phyloP scores from a whole-genome alignment of 2,797 vertebrate genomes.

The Gambelia wislizenii region DNA sequence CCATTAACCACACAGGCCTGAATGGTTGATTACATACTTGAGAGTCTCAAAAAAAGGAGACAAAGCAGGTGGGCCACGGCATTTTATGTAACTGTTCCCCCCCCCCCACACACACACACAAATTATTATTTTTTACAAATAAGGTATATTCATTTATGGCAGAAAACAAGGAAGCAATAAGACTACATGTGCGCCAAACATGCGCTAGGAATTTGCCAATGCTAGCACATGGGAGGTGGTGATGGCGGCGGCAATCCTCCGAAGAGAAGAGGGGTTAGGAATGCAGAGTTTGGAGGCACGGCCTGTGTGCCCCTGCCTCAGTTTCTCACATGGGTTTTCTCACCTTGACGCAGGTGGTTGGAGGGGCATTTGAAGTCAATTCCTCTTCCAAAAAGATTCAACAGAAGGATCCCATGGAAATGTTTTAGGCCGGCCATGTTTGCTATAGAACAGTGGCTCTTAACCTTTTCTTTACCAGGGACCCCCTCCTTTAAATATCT shows the following conservation, averaged over 20 bases:
- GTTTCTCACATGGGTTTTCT: no score
- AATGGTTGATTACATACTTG: slow-evolving; percentile 59
- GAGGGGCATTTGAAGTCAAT: no score
- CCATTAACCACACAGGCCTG: slow-evolving; percentile 14
- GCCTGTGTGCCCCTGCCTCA: no score
- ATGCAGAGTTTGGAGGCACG: no score
- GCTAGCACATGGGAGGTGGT: background rate
- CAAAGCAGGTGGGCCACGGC: slow-evolving; percentile 18
- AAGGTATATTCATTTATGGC: background rate
- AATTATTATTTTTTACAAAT: no score
- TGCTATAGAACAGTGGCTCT: no score
- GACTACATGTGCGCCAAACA: accelerated
- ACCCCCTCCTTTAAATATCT: no score
- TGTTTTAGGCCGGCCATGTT: no score
- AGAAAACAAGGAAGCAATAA: background rate
- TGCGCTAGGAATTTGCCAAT: no score
- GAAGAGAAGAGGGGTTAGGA: background rate
- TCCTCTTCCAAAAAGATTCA: no score
- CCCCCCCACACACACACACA: background rate
- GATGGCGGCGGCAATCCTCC: background rate
- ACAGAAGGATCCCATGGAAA: accelerated
- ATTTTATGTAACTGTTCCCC: background rate
- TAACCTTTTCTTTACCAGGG: no score
- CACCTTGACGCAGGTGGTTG: no score
- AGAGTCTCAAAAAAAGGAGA: background rate